Evolutionary conservation across 2,113 vertebrate genomes (phyloP).

Genomic region (Lathamus discolor): DNA sequence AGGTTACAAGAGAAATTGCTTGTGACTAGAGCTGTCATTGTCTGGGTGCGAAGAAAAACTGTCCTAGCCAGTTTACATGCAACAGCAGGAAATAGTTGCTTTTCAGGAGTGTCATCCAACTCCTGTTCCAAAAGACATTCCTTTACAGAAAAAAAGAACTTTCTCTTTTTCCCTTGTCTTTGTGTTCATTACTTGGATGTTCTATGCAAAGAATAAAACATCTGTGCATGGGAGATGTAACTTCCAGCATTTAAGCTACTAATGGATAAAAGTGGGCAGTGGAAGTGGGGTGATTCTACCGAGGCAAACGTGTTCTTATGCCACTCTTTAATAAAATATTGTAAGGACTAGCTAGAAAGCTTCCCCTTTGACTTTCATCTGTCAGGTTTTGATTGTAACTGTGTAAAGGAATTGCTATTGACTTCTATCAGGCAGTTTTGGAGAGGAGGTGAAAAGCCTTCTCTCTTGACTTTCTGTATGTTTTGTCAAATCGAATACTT

Average conservation of each 20-base stretch:
- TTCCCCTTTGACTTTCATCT: slow-evolving; percentile 63
- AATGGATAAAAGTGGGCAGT: neutral
- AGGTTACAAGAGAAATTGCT: slow-evolving; percentile 11
- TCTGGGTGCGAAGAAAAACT: neutral
- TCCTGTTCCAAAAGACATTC: slow-evolving; percentile 16
- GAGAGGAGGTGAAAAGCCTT: slow-evolving; percentile 56
- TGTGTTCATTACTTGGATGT: slow-evolving; percentile 27
- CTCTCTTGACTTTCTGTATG: slow-evolving; percentile 68
- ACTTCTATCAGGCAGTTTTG: slow-evolving; percentile 75
- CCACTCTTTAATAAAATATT: slow-evolving; percentile 48
- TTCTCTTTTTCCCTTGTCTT: neutral
- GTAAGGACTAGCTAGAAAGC: slow-evolving; percentile 28
- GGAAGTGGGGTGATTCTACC: neutral
- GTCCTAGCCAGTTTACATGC: neutral
- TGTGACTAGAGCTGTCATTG: slow-evolving; percentile 35
- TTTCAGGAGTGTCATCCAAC: neutral
- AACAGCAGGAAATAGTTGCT: neutral
- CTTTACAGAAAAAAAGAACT: neutral
- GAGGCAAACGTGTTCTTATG: slow-evolving; percentile 10
- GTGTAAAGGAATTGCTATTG: slow-evolving; percentile 79
- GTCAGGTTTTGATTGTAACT: slow-evolving; percentile 67
- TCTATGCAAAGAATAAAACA: neutral
- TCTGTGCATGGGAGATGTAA: neutral
- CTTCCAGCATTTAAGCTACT: slow-evolving; percentile 46
- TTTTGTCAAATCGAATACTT: slow-evolving; percentile 85